Evolutionary conservation across 2,113 vertebrate genomes (phyloP), one percentile per base, ranked within the genome.

Genomic region (Maylandia zebra): DNA sequence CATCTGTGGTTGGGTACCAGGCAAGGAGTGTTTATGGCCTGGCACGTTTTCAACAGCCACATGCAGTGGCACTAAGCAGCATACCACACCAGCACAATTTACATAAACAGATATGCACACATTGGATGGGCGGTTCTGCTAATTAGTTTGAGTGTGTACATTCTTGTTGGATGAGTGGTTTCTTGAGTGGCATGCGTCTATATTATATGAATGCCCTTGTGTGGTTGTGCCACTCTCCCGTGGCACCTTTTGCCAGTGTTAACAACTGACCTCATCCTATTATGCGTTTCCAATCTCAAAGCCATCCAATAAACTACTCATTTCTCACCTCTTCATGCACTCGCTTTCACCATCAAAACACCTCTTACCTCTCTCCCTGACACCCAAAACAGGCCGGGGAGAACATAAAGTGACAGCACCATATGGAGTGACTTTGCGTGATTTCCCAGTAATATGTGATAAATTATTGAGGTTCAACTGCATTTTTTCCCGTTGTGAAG

Each of bases 241-340:
- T 81, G 86, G 61, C 84, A 82, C 85, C 83, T 82, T 79, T 41
- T 91, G 93, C 94, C 94, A 95, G 92, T 84, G 87, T 83, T 91
- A 94, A 95, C 88, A 94, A 86, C 91, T 96, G 93, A 96, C 90
- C 88, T 95, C 94, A 95, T 91, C 83, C 52, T 48, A 82, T 90
- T 83, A 88, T 86, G 84, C 86, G 56, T 91, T 93, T 94, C 93
- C 90, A 56, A 88, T 88, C 71, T 86, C 64, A 92, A 86, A 94
- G 88, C 86, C 90, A 66, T 93, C 93, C 90, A 93, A 83, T 90
- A 83, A 92, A 88, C 85, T 78, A 66, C 38, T 86, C 80, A 86
- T 91, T 94, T 93, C 87, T 95, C 93, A 94, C 90, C 91, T 92
- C 89, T 87, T 88, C 59, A 82, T 90, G 86, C 87, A 83, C 88